Conservation (phyloP, 2,113 vertebrate genomes). For the Serilophus lunatus region DNA sequence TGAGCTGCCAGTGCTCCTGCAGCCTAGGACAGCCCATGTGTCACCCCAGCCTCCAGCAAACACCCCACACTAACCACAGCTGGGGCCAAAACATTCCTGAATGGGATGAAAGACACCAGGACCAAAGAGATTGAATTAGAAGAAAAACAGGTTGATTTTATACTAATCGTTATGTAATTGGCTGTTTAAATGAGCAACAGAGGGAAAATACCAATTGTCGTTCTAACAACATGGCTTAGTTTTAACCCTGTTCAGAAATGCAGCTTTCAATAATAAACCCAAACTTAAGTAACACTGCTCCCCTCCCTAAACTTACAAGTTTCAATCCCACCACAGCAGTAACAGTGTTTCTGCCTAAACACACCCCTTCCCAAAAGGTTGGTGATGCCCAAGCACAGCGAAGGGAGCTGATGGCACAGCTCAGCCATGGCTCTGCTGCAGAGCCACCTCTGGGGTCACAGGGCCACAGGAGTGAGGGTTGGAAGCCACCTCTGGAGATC, state of each 20-base stretch:
- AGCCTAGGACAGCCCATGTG: background rate
- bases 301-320: background rate
- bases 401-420: fast-evolving
- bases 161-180: background rate
- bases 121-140: background rate
- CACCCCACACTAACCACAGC: background rate
- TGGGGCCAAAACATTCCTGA: background rate
- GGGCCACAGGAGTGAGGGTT: background rate
- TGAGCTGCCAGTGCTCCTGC: background rate
- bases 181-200: background rate
- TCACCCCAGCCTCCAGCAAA: background rate
- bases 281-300: background rate
- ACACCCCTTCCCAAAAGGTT: background rate
- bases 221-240: background rate
- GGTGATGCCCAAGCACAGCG: background rate
- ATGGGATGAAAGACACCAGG: background rate
- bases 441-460: background rate
- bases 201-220: background rate
- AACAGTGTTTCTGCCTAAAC: background rate
- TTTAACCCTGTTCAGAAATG: background rate
- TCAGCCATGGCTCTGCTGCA: background rate
- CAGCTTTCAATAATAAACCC: background rate
- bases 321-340: background rate
- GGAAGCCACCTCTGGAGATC: background rate
- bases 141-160: background rate